A percentile compares a stretch with the other conserved stretches of the same genome.
These are phyloP conservation scores for Odontomyia ornata DNA, from an alignment of 2,888 invertebrate species.

Conservation along the genomic window DNA sequence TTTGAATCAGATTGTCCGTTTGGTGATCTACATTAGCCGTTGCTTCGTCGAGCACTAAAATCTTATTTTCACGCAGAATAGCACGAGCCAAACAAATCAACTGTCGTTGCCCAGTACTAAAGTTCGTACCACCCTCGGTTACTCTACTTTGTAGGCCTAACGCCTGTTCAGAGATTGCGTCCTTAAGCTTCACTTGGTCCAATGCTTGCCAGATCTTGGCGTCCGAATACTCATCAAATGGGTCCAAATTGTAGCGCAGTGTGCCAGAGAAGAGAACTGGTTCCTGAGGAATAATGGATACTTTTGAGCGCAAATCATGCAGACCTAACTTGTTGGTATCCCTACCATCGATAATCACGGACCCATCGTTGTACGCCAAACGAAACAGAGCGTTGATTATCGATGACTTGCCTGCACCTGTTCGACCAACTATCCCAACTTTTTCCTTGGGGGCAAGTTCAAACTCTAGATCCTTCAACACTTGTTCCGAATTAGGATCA, in stretches of 20 bases:
- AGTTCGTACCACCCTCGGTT: slow-evolving; percentile 82
- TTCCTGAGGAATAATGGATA: slow-evolving; percentile 87
- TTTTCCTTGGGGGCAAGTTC: slow-evolving; percentile 72
- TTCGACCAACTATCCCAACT: slow-evolving; percentile 76
- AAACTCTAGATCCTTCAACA: slow-evolving; percentile 77
- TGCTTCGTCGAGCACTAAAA: slow-evolving; percentile 90
- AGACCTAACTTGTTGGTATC: slow-evolving; percentile 77
- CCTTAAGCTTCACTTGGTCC: slow-evolving; percentile 71
- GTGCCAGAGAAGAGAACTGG: slow-evolving; percentile 88
- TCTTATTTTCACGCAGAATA: slow-evolving; percentile 82
- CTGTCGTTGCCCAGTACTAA: slow-evolving; percentile 91
- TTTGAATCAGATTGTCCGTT: slow-evolving; percentile 84
- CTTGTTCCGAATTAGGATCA: slow-evolving; percentile 70
- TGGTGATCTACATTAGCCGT: slow-evolving; percentile 93
- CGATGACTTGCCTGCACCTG: slow-evolving; percentile 79
- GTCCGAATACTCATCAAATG: slow-evolving; percentile 83
- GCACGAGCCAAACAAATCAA: slow-evolving; percentile 90
- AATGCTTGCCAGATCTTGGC: slow-evolving; percentile 79
- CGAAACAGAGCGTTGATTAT: slow-evolving; percentile 79
- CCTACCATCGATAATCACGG: slow-evolving; percentile 81
- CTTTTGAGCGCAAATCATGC: slow-evolving; percentile 76
- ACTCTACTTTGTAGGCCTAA: slow-evolving; percentile 76
- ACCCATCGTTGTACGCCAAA: slow-evolving; percentile 79
- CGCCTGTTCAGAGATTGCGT: slow-evolving; percentile 71
- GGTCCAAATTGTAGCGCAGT: slow-evolving; percentile 88